Base-by-base conservation (phyloP, 2,797 vertebrate genomes). In the Thunnus albacares region DNA sequence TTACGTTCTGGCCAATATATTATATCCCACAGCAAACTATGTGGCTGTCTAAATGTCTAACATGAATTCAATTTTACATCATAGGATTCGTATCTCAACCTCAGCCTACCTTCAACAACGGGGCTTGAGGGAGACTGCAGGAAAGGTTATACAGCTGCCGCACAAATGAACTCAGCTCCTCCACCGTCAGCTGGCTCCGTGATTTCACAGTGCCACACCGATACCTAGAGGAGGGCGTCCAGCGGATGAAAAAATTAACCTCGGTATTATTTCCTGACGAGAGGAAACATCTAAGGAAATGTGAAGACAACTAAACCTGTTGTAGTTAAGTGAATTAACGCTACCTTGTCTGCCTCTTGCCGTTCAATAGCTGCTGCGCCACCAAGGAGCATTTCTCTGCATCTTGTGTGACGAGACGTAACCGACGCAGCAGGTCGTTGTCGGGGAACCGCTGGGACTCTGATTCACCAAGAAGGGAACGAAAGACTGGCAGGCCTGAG, bases 261-360 rank as follows among this genome's bases (percentile, higher is more conserved):
- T n/a, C 10, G 14, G 68, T 79, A 70, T 80, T 4, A 20, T 14
- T 73, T 71, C 38, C 64, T 11, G 0, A 71, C 8, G 26, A 14
- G 1, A 10, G 2, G 43, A 68, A 56, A 49, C 58, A 3, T 18
- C 2, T 47, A 15, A 43, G 22, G 15, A 11, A 53, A 56, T 45
- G 47, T 38, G 49, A 62, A n/a, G 38, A 57, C 22, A 33, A 45
- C 1, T 18, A 17, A 47, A 47, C 14, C 33, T 43, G 69, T 33
- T 28, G n/a, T 5, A 11, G 30, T 12, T 0, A 26, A 33, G 64
- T 24, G 62, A 22, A 6, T 70, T 47, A 52, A 70, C 0, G 86
- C 20, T 85, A 98, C 98, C 97, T 97, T 55, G 98, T 98, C 89
- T 98, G 97, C 45, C 97, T 96, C 79, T 98, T 99, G 86, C 97